phyloP scores from a whole-genome alignment of 2,113 vertebrate species.

The cattle (Bos taurus) region ARS-UCD2.0 NC_037331.1:102001001-102001500 shows the following conservation, averaged over 20 bases:
- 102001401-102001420: neutral
- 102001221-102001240: neutral
- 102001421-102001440: neutral
- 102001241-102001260: neutral
- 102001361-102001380: neutral
- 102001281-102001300: neutral
- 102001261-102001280: neutral
- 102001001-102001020: too few relatives aligned
- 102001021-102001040: too few relatives aligned
- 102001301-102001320: neutral
- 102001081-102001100: too few relatives aligned
- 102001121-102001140: too few relatives aligned
- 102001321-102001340: neutral
- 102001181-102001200: neutral
- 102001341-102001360: neutral
- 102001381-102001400: neutral
- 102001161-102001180: neutral
- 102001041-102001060: too few relatives aligned
- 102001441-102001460: constrained; percentile 45
- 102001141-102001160: too few relatives aligned
- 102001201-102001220: neutral
- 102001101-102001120: too few relatives aligned
- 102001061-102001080: fast-evolving
- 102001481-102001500: neutral
- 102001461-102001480: constrained; percentile 44